Conservation (phyloP, 2,113 vertebrate genomes). For the Phaethon lepturus region DNA sequence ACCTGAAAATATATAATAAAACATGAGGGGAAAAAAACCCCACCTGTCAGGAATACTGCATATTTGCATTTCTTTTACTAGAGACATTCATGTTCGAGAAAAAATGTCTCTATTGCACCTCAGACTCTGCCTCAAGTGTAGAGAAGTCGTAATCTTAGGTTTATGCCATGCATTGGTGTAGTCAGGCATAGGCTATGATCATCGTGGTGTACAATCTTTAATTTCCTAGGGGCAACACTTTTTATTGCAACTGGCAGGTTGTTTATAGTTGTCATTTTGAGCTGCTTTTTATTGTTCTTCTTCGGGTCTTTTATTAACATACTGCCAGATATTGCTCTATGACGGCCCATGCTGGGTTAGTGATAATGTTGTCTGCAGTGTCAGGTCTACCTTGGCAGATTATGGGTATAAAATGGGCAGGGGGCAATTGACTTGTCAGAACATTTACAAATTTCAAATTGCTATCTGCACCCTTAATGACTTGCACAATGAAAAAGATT, state of each 20-base stretch:
- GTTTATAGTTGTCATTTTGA: not conserved
- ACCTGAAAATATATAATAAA: not conserved
- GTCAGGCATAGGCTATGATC: not conserved
- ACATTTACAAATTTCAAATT: conserved; percentile 52
- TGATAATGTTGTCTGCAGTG: not conserved
- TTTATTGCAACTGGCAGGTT: not conserved
- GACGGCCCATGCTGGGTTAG: not conserved
- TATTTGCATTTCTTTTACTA: not conserved
- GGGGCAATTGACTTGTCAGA: conserved; percentile 50
- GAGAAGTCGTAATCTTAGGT: not conserved
- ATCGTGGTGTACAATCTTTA: not conserved
- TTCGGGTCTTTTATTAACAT: conserved; percentile 8
- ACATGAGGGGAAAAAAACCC: not conserved
- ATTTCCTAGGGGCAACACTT: not conserved
- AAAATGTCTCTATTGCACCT: not conserved
- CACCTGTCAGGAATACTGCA: not conserved
- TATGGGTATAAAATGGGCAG: conserved; percentile 27
- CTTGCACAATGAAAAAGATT: not conserved
- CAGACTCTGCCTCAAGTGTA: not conserved
- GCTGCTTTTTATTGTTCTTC: not conserved
- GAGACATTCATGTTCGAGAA: not conserved
- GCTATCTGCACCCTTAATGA: conserved; percentile 13
- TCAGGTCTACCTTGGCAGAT: conserved; percentile 20
- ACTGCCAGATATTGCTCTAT: not conserved
- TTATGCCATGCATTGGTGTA: not conserved